Evolutionary conservation across 2,888 invertebrate species (phyloP), one percentile per base, ranked within the genome.

Genomic region (Drosophila planitibia): DNA sequence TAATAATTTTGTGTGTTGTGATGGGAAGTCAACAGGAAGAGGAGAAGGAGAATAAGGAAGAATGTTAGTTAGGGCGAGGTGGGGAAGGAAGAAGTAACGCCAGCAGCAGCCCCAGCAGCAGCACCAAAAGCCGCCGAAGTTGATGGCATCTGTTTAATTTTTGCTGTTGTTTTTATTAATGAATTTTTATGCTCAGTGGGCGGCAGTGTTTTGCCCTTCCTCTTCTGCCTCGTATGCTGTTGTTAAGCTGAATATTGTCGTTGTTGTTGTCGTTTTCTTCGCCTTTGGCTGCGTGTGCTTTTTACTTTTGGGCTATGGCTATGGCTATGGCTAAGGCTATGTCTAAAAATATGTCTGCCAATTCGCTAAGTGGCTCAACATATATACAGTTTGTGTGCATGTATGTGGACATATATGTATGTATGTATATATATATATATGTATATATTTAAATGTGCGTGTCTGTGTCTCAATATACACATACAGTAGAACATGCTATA

Each of bases 311-410:
- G 83, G 81, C 81, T 79, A 74, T 67, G 79, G 76, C 85, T 79
- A 74, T 67, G 79, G 76, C 85, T 64, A 74, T 19, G 54, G 54
- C 54, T 54, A 85, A 85, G 41, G 41, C 41, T 47, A 25, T 71
- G 52, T 64, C 75, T 85, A 85, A 88, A 85, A 85, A 85, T 88
- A 85, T 88, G 85, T 82, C 89, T 70, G 86, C 86, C 85, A 88
- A 88, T 83, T 82, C 80, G 80, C 77, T 85, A 85, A 85, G 85
- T 85, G 88, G 83, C 88, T 85, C 83, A 80, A 81, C 60, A 60
- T 67, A 73, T 72, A 74, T 68, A 76, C 60, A 55, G 41, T 53
- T 14, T 30, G 37, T 25, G 4, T 49, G 7, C 32, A 22, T 55
- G 55, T 53, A 9, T 39, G 22, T 52, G 2, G 12, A 1, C 4